These are phyloP conservation scores for Bugula neritina DNA, from an alignment of 2,888 invertebrate genomes.

Conservation along the genomic window DNA sequence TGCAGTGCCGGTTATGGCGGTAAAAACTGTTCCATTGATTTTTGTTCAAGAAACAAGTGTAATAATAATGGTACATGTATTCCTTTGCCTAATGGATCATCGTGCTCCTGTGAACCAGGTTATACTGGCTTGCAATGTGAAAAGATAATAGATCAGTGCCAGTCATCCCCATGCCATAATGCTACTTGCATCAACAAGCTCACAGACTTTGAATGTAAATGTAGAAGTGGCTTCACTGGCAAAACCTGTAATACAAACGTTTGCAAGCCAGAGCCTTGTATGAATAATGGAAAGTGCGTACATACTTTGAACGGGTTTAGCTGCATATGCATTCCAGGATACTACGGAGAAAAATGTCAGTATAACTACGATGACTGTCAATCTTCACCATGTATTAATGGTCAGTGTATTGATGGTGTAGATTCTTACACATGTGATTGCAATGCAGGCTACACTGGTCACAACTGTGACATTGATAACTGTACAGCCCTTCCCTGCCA, in stretches of 20 bases:
- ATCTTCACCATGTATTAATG: conserved; percentile 7
- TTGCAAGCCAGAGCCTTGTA: background rate
- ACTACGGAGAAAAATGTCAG: background rate
- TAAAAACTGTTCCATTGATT: background rate
- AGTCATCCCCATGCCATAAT: background rate
- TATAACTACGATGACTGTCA: background rate
- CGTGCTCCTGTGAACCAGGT: background rate
- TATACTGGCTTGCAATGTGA: background rate
- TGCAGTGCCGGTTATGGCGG: background rate
- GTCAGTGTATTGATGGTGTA: conserved; percentile 61
- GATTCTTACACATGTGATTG: conserved; percentile 91
- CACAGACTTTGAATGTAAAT: background rate
- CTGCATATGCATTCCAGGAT: background rate
- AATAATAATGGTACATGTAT: background rate
- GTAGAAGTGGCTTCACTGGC: conserved; percentile 1
- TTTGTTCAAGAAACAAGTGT: background rate
- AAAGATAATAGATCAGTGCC: background rate
- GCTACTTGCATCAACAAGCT: background rate
- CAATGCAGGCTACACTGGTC: conserved; percentile 78
- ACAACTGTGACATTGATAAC: conserved; percentile 71
- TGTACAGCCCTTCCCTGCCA: background rate
- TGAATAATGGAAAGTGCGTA: background rate
- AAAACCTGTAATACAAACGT: background rate
- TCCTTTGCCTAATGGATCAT: background rate
- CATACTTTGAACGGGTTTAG: background rate